Evolutionary conservation across 2,113 vertebrate genomes (phyloP).

Genomic region (Periophthalmodon schlosseri): DNA sequence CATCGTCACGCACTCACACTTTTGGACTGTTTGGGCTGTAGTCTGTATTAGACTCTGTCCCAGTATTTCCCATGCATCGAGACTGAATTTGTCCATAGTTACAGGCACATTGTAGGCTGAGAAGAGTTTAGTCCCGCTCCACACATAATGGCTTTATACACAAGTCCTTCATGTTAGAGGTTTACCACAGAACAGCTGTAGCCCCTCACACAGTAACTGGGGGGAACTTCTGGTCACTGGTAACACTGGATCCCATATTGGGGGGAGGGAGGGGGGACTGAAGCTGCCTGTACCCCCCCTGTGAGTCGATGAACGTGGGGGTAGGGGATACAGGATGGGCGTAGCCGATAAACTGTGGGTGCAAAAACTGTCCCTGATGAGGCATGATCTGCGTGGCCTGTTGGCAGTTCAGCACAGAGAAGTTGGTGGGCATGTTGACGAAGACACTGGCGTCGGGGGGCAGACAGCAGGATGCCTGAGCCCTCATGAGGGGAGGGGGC

Average conservation of each 20-base stretch:
- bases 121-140: constrained; percentile 57
- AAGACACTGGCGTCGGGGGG: constrained; percentile 90
- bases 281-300: constrained; percentile 87
- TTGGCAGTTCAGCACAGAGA: constrained; percentile 96
- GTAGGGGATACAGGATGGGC: constrained; percentile 83
- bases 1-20: constrained; percentile 24
- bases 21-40: constrained; percentile 32
- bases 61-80: constrained; percentile 43
- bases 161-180: constrained; percentile 57
- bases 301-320: constrained; percentile 85
- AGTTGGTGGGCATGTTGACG: constrained; percentile 97
- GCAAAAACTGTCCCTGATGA: constrained; percentile 93
- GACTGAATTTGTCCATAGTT: constrained; percentile 35
- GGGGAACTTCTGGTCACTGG: constrained; percentile 90
- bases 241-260: constrained; percentile 66
- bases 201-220: constrained; percentile 86
- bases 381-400: constrained; percentile 96
- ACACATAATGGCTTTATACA: constrained; percentile 34
- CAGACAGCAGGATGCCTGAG: constrained; percentile 93
- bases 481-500: constrained; percentile 81
- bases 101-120: constrained; percentile 6
- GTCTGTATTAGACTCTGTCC: constrained; percentile 32
- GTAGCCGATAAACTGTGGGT: constrained; percentile 93
- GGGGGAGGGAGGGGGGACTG: constrained; percentile 88
- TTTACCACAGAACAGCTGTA: constrained; percentile 39